phyloP scores from a whole-genome alignment of 2,797 vertebrate species.

The Menidia menidia region DNA sequence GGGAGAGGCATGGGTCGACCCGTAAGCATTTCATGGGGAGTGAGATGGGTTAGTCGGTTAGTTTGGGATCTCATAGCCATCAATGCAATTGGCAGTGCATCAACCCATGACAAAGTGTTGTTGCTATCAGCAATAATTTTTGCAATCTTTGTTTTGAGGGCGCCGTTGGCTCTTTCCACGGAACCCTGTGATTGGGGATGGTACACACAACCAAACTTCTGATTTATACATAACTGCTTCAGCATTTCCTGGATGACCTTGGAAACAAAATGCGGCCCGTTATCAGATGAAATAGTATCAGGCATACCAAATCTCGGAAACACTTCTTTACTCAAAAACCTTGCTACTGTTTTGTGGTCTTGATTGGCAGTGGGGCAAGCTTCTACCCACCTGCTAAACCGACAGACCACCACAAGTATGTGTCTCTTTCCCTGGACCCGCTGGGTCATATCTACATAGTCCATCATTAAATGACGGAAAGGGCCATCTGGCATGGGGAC shows the following conservation, averaged over 20 bases:
- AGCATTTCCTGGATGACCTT: too few relatives aligned
- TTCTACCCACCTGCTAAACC: neutral
- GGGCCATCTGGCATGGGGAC: neutral
- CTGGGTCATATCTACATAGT: too few relatives aligned
- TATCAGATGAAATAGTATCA: slow-evolving; percentile 1
- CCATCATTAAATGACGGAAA: too few relatives aligned
- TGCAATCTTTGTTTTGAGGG: too few relatives aligned
- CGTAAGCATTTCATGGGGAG: too few relatives aligned
- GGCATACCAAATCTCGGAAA: neutral
- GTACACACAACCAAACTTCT: neutral
- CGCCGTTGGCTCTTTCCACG: neutral
- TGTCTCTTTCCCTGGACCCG: neutral
- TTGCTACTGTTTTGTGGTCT: neutral
- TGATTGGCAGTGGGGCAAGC: neutral
- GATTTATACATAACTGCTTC: too few relatives aligned
- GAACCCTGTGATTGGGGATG: neutral
- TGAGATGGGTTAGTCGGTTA: too few relatives aligned
- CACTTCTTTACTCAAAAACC: too few relatives aligned
- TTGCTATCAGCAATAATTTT: neutral
- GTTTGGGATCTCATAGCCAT: neutral
- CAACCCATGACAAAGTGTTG: too few relatives aligned
- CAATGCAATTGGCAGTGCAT: neutral
- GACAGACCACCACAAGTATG: neutral
- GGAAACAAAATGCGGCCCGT: neutral
- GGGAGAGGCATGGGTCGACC: too few relatives aligned